Conservation (phyloP, 2,113 vertebrate species). For the Nothobranchius kuhntae region DNA sequence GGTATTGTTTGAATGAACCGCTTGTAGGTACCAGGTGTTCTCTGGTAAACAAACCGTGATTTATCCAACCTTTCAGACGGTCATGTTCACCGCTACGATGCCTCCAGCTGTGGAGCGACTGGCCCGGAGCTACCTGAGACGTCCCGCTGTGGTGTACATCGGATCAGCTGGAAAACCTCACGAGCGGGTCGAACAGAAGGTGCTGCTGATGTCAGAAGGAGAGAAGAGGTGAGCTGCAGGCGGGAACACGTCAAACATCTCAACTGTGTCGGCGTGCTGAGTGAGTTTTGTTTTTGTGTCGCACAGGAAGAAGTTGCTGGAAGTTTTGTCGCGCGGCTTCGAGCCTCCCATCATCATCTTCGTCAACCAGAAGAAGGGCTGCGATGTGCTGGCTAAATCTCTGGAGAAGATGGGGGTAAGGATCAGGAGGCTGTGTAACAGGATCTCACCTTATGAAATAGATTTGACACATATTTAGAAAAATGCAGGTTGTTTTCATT, state of each 20-base stretch:
- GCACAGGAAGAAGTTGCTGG: conserved; percentile 93
- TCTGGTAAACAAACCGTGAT: neutral
- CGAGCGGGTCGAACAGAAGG: conserved; percentile 96
- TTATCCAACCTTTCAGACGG: conserved; percentile 80
- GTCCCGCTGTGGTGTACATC: conserved; percentile 96
- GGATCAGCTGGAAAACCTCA: conserved; percentile 97
- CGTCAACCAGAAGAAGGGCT: conserved; percentile 99
- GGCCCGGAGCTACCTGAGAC: conserved; percentile 93
- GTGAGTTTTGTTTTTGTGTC: conserved; percentile 7
- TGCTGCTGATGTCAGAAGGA: conserved; percentile 94
- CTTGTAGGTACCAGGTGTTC: neutral
- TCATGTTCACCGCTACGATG: conserved; percentile 99
- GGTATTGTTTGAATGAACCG: conserved; percentile 65
- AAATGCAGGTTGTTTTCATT: too few species aligned
- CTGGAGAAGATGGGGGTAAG: conserved; percentile 98
- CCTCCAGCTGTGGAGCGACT: conserved; percentile 92
- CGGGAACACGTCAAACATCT: neutral
- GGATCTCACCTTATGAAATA: too few species aligned
- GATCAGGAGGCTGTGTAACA: too few species aligned
- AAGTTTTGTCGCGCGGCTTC: conserved; percentile 91
- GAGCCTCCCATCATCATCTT: conserved; percentile 99
- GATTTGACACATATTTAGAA: too few species aligned
- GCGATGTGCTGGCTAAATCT: conserved; percentile 96
- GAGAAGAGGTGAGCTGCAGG: conserved; percentile 88
- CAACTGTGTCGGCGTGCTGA: neutral